phyloP scores from a whole-genome alignment of 2,797 vertebrate species.

The Ceryle rudis region DNA sequence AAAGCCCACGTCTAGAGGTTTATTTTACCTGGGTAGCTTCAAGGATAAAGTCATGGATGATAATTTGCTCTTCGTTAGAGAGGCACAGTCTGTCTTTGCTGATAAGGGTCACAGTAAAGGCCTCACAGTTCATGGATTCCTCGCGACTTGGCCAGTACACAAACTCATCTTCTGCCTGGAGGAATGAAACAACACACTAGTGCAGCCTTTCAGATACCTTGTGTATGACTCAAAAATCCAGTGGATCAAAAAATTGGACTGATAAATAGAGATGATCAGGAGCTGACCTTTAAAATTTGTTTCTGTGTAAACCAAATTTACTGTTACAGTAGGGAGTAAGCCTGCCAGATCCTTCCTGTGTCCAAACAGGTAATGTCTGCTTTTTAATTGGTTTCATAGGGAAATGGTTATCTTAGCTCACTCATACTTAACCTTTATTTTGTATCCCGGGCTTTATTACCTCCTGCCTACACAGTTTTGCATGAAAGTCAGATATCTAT shows the following conservation, averaged over 20 bases:
- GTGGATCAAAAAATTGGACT: slow-evolving; percentile 54
- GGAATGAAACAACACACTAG: slow-evolving; percentile 28
- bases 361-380: slow-evolving; percentile 17
- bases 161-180: slow-evolving; percentile 97
- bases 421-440: slow-evolving; percentile 28
- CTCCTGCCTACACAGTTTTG: not conserved
- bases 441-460: not conserved
- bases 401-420: slow-evolving; percentile 39
- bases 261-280: slow-evolving; percentile 33
- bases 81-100: slow-evolving; percentile 99
- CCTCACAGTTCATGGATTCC: slow-evolving; percentile 98
- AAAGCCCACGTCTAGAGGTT: not conserved
- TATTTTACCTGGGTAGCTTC: slow-evolving; percentile 94
- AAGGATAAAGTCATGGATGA: slow-evolving; percentile 99
- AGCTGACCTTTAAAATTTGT: slow-evolving; percentile 26
- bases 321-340: not conserved
- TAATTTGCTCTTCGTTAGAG: slow-evolving; percentile 98
- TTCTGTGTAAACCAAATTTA: slow-evolving; percentile 1
- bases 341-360: not conserved
- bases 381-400: slow-evolving; percentile 66
- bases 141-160: slow-evolving; percentile 99
- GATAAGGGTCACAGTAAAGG: slow-evolving; percentile 99
- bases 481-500: not conserved
- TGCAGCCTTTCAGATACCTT: not conserved
- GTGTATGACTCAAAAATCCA: slow-evolving; percentile 34